These are phyloP conservation scores for Campylorhamphus procurvoides DNA, from an alignment of 2,113 vertebrate genomes.

Conservation along the genomic window DNA sequence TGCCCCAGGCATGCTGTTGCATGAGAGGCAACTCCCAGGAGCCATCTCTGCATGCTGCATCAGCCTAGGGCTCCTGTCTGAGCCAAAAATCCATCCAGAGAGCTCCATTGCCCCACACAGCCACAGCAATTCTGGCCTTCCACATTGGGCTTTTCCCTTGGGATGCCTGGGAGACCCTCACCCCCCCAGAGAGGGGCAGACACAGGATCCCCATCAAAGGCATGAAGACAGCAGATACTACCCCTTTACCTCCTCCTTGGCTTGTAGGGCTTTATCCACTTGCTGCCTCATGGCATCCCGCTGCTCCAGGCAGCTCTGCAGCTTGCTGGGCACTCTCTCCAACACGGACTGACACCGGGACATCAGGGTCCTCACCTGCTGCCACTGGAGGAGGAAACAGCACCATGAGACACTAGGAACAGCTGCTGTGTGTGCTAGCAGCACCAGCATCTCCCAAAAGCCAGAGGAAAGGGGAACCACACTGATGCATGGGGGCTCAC, in stretches of 20 bases:
- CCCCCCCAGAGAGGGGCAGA: not conserved
- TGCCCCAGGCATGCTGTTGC: fast-evolving
- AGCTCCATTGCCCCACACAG: not conserved
- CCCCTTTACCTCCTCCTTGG: slow-evolving; percentile 76
- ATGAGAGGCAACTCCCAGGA: not conserved
- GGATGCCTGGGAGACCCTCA: slow-evolving; percentile 8
- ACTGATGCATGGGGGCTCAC: not conserved
- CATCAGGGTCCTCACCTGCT: slow-evolving; percentile 61
- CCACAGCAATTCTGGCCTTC: not conserved
- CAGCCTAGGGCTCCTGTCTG: fast-evolving
- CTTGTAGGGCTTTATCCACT: slow-evolving; percentile 75
- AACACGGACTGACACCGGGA: slow-evolving; percentile 64
- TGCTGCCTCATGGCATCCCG: slow-evolving; percentile 69
- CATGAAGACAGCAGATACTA: not conserved
- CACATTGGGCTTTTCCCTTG: not conserved
- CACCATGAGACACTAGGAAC: not conserved
- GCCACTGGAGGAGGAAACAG: not conserved
- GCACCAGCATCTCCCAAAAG: fast-evolving
- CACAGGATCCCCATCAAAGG: not conserved
- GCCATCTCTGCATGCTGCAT: fast-evolving
- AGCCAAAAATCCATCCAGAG: not conserved
- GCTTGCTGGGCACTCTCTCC: slow-evolving; percentile 69
- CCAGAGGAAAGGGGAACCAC: not conserved
- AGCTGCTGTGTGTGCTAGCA: fast-evolving
- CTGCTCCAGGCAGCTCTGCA: slow-evolving; percentile 72